These are phyloP conservation scores for Pyrgus malvae DNA, from an alignment of 2,888 invertebrate species.

Conservation along the genomic window DNA sequence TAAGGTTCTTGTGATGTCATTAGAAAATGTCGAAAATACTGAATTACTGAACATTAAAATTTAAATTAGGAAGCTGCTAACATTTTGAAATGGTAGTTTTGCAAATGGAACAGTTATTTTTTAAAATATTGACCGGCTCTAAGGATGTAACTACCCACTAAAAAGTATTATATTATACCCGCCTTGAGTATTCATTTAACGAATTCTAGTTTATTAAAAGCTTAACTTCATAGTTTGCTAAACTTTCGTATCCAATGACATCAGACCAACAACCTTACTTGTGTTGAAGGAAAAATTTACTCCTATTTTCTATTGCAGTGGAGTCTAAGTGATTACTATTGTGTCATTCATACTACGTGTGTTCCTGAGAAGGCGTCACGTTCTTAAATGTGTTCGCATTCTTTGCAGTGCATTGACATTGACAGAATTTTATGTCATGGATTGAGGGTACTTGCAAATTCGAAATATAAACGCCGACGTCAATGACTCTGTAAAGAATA, in stretches of 20 bases:
- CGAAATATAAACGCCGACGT: neutral
- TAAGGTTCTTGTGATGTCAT: constrained; percentile 9
- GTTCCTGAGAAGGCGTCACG: constrained; percentile 33
- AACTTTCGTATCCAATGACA: constrained; percentile 13
- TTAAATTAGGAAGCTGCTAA: too few relatives aligned
- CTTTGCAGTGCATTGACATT: constrained; percentile 2
- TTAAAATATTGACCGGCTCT: too few relatives aligned
- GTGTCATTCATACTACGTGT: constrained; percentile 58
- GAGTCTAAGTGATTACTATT: constrained; percentile 56
- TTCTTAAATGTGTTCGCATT: neutral
- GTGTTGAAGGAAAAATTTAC: constrained; percentile 37
- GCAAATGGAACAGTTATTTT: too few relatives aligned
- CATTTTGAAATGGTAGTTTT: too few relatives aligned
- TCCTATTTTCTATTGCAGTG: constrained; percentile 66
- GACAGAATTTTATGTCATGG: neutral
- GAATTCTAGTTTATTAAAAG: too few relatives aligned
- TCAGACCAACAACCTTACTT: constrained; percentile 23
- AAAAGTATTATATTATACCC: too few relatives aligned
- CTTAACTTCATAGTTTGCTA: too few relatives aligned
- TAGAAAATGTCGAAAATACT: neutral
- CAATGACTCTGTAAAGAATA: constrained; percentile 10
- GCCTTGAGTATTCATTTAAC: too few relatives aligned
- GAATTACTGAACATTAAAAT: too few relatives aligned
- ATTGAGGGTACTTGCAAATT: neutral
- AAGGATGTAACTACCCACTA: too few relatives aligned